Evolutionary conservation across 2,797 vertebrate genomes (phyloP), one percentile per base, ranked within the genome.

Genomic region (Semaprochilodus insignis): DNA sequence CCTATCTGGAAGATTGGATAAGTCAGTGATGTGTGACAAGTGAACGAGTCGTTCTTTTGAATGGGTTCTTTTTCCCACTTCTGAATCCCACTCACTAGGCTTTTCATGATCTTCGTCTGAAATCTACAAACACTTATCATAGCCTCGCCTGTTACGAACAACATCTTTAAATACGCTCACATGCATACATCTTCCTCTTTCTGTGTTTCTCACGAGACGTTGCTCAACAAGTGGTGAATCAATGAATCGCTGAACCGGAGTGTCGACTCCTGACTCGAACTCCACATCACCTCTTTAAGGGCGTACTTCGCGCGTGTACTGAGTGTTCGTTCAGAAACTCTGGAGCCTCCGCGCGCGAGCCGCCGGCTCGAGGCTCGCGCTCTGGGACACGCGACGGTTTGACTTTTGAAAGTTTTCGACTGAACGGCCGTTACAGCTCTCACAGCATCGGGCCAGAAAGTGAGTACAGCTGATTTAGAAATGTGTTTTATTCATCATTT

Each of bases 361-460:
- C 34, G 34, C 21, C 40, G 65, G 65, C 65, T 67, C 65, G 31
- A 40, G 34, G 65, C 65, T 67, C 65, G 65, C 65, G 34, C 65
- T 67, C 31, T 36, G 63, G 13, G 19, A 66, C 63, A 25, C n/a
- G 25, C 25, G 62, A 19, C 63, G 65, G 34, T 67, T 62, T 11
- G 1, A 14, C 11, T 2, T 63, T 23, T 21, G 59, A 60, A 60
- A 10, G 14, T 31, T 14, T 63, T 36, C 31, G 31, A 0, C 27
- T 31, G 25, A 27, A 5, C 60, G 60, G 60, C 27, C 25, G 25
- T 17, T 2, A 10, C 44, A 11, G 44, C 44, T 13, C 8, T 13
- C 11, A 48, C 8, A 25, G 15, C 27, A 8, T 15, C 63, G 27
- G 2, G 4, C 17, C 19, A 19, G 6, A 36, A 1, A 4, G 63